Evolutionary conservation across 2,113 vertebrate genomes (phyloP), one percentile per base, ranked within the genome.

Genomic region (Gulo gulo): DNA sequence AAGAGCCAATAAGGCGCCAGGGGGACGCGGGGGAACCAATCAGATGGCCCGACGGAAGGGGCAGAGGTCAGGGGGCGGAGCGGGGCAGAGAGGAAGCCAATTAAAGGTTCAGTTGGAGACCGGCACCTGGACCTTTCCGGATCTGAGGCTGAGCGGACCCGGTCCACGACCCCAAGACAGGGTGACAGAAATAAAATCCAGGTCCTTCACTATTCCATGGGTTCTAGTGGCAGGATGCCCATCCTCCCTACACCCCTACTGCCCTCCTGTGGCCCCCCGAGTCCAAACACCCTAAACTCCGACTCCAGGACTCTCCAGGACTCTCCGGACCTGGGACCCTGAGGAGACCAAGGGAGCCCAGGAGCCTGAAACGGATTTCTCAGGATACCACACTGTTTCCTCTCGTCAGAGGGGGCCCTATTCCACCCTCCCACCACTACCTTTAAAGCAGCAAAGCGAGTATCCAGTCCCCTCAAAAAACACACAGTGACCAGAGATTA

Each of bases 1-100:
- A 71, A 20, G 31, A 83, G 82, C 98, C 98, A 98, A 98, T 98
- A 74, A 92, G 55, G 23, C 18, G 57, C 31, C 63, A 1, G 36
- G 69, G 20, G 74, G 2, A 63, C 13, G 0, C 3, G 0, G 55
- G 9, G 1, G 78, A 74, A 29, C 97, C 98, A 98, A 98, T 97
- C 97, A 94, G 42, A 45, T 1, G 6, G 55, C 73, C 1, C 34
- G 6, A 2, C 8, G 29, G 21, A 7, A 23, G 45, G 63, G 80
- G 80, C 97, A 92, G 92, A 96, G 94, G 97, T 39, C 90, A 90
- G 29, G 24, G 52, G 95, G 88, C 26, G 95, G 91, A 24, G 96
- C 15, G 39, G 82, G 55, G 87, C 24, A 39, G 1, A 39, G 4
- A 88, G 61, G 26, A 52, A 84, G 57, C 98, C 97, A 97, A 97